phyloP scores from a whole-genome alignment of 2,888 invertebrate species.

The Drosophila ochracea region DNA sequence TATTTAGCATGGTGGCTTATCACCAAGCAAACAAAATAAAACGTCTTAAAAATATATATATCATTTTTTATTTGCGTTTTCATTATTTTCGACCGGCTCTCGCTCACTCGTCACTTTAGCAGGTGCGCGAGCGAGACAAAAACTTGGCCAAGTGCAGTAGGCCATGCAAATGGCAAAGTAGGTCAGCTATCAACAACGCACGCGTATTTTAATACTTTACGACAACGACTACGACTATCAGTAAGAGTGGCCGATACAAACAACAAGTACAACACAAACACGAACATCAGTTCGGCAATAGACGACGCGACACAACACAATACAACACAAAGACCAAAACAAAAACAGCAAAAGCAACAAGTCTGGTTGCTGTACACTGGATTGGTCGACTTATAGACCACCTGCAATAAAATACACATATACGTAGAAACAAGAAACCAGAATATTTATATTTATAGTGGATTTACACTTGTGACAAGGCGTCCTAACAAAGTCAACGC shows the following conservation, averaged over 20 bases:
- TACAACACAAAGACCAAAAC: conserved; percentile 1
- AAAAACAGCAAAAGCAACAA: conserved; percentile 8
- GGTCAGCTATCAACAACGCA: conserved; percentile 80
- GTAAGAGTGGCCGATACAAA: conserved; percentile 36
- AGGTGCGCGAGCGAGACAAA: conserved; percentile 77
- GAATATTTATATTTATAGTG: neutral
- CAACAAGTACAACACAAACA: conserved; percentile 9
- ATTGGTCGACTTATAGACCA: neutral
- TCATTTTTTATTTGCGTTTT: conserved; percentile 30
- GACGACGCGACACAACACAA: conserved; percentile 12
- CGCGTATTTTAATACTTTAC: conserved; percentile 48
- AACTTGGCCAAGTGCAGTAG: conserved; percentile 86
- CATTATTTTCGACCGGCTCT: conserved; percentile 27
- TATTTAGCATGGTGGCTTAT: conserved; percentile 39
- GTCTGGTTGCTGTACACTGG: neutral
- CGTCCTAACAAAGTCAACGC: neutral
- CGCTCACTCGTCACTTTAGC: conserved; percentile 20
- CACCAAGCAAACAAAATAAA: conserved; percentile 28
- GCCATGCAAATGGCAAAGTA: conserved; percentile 85
- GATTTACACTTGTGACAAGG: neutral
- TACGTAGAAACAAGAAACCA: neutral
- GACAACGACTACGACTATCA: conserved; percentile 21
- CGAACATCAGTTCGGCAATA: conserved; percentile 33
- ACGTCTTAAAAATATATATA: conserved; percentile 31
- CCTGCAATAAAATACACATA: neutral